A percentile compares a stretch with the other conserved stretches of the same genome.
These are phyloP conservation scores for Enteromius mattozi DNA, from an alignment of 2,797 vertebrate genomes.

Conservation along the genomic window DNA sequence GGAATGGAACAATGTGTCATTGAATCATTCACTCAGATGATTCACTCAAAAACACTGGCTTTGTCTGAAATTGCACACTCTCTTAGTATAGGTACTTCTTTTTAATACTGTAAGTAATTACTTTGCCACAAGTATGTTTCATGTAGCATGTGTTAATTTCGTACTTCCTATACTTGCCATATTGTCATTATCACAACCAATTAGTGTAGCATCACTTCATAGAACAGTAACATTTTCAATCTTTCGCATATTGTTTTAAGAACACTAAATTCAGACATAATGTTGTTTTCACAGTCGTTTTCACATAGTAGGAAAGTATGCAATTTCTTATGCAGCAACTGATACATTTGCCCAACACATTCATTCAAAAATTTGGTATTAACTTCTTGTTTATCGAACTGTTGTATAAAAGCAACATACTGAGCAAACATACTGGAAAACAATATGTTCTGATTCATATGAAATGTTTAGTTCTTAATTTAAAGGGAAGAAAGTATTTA, in stretches of 20 bases:
- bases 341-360: not conserved
- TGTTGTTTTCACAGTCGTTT: not conserved
- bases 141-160: not conserved
- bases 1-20: not conserved
- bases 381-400: not conserved
- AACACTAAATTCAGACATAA: not conserved
- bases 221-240: not conserved
- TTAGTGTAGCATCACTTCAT: not conserved
- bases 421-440: constrained; percentile 33
- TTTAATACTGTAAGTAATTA: not conserved
- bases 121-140: not conserved
- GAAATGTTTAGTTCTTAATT: constrained; percentile 52
- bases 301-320: not conserved
- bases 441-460: constrained; percentile 38
- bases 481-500: constrained; percentile 63
- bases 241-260: not conserved
- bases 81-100: not conserved
- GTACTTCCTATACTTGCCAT: not conserved
- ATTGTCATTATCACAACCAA: not conserved
- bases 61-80: not conserved
- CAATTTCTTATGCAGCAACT: not conserved
- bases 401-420: constrained; percentile 14
- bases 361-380: not conserved
- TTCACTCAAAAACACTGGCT: not conserved
- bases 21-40: not conserved